Conservation (phyloP, 2,888 invertebrate species). For the Philereme vetulata region DNA sequence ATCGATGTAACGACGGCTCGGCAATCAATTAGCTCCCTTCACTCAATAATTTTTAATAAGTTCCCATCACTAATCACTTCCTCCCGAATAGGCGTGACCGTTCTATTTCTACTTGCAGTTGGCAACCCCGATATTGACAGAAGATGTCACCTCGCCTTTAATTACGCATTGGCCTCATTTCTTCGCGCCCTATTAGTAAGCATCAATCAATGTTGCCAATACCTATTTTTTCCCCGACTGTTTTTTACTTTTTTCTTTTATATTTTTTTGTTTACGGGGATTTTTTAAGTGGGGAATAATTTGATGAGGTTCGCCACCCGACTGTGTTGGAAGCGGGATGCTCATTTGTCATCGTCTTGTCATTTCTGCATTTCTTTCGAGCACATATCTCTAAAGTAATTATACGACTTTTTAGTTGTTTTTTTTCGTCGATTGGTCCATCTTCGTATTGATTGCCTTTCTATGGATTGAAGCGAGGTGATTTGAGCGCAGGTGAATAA, state of each 20-base stretch:
- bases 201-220: conserved; percentile 85
- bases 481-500: conserved; percentile 12
- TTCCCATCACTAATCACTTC: conserved; percentile 80
- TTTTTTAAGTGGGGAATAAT: conserved; percentile 84
- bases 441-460: conserved; percentile 54
- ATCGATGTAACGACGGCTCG: conserved; percentile 45
- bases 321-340: conserved; percentile 76
- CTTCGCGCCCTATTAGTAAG: conserved; percentile 84
- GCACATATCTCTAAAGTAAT: conserved; percentile 80
- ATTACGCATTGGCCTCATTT: conserved; percentile 80
- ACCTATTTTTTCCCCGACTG: conserved; percentile 80
- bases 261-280: conserved; percentile 81
- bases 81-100: conserved; percentile 77
- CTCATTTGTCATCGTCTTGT: conserved; percentile 85
- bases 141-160: conserved; percentile 82
- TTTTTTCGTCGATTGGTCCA: conserved; percentile 63
- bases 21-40: conserved; percentile 79
- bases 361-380: conserved; percentile 82
- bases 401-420: conserved; percentile 75
- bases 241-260: conserved; percentile 65
- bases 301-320: conserved; percentile 84
- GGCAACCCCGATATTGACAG: conserved; percentile 75
- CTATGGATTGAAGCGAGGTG: conserved; percentile 15
- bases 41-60: conserved; percentile 83
- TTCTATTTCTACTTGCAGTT: conserved; percentile 75